phyloP scores from a whole-genome alignment of 2,113 vertebrate genomes.

The Fulica atra region DNA sequence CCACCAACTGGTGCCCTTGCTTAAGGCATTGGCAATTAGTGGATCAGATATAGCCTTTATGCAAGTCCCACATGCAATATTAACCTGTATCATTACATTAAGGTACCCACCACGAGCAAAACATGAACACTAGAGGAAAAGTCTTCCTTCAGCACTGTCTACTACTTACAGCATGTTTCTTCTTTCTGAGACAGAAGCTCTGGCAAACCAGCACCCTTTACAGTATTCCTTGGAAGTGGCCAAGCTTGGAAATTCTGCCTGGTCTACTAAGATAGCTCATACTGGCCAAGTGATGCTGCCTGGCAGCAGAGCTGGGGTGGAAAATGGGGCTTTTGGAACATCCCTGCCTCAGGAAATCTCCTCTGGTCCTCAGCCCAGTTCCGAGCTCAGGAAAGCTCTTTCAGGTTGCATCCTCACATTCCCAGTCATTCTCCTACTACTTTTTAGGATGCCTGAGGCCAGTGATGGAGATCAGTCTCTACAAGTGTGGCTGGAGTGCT shows the following conservation, averaged over 20 bases:
- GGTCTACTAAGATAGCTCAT: not conserved
- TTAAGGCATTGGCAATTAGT: not conserved
- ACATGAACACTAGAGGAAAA: not conserved
- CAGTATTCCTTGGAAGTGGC: not conserved
- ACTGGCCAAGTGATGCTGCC: rapidly evolving
- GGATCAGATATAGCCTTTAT: not conserved
- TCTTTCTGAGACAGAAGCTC: not conserved
- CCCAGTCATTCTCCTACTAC: not conserved
- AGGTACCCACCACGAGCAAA: not conserved
- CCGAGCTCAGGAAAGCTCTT: not conserved
- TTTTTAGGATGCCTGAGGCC: not conserved
- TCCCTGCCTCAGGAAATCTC: not conserved
- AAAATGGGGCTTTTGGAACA: not conserved
- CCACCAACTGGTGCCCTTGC: not conserved
- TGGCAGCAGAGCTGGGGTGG: not conserved
- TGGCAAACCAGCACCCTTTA: not conserved
- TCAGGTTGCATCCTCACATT: not conserved
- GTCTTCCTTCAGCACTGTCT: not conserved
- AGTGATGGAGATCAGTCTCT: not conserved
- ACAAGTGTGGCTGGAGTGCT: rapidly evolving
- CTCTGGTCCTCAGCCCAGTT: not conserved
- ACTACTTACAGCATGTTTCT: not conserved
- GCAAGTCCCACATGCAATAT: not conserved
- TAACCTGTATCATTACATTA: not conserved
- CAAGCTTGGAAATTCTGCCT: not conserved